These are phyloP conservation scores for Bubo bubo DNA, from an alignment of 2,113 vertebrate species.

Conservation along the genomic window DNA sequence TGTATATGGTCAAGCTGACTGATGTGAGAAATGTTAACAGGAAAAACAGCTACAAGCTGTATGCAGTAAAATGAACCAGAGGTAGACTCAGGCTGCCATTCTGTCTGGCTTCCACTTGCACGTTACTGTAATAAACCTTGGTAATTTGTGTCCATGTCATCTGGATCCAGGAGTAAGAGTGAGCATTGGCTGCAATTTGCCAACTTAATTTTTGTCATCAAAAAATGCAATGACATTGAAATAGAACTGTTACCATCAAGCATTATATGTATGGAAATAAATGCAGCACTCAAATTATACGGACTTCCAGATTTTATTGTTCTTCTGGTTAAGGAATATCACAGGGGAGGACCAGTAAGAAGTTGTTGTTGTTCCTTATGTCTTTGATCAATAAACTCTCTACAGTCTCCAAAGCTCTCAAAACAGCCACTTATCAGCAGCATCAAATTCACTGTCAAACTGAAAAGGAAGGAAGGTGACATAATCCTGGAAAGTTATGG, in stretches of 20 bases:
- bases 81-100: background rate
- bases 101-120: background rate
- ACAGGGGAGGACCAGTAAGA: background rate
- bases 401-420: background rate
- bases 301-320: background rate
- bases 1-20: background rate
- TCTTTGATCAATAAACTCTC: background rate
- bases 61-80: background rate
- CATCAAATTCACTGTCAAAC: background rate
- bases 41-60: background rate
- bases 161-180: background rate
- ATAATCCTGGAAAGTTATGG: background rate
- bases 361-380: background rate
- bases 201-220: background rate
- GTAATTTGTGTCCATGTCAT: background rate
- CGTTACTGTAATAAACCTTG: background rate
- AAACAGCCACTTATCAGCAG: background rate
- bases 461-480: background rate
- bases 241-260: background rate
- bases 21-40: background rate
- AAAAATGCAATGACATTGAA: background rate
- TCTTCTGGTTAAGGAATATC: background rate
- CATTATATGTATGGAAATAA: background rate
- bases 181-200: background rate
- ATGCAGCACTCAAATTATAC: background rate